A percentile compares a stretch with the other conserved stretches of the same genome.
Conservation (phyloP, 2,113 vertebrate species). For the Cariama cristata region DNA sequence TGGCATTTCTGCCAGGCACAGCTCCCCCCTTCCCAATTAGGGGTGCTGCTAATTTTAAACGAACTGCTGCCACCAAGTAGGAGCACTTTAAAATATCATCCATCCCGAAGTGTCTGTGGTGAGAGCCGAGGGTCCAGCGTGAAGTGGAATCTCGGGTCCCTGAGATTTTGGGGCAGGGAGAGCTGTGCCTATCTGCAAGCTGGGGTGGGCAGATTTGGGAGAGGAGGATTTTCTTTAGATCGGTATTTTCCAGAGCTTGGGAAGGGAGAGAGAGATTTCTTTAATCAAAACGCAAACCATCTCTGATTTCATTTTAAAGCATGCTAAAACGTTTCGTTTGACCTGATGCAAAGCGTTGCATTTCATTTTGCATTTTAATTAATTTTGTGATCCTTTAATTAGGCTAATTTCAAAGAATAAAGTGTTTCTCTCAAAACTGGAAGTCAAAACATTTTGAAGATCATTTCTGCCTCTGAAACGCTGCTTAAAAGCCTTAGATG, state of each 20-base stretch:
- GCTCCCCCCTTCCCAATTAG: not conserved
- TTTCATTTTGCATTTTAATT: conserved; percentile 44
- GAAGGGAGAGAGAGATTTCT: not conserved
- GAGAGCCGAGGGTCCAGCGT: not conserved
- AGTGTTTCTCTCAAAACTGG: conserved; percentile 4
- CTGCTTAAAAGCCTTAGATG: not conserved
- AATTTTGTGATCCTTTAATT: conserved; percentile 66
- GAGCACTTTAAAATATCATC: not conserved
- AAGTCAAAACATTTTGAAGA: conserved; percentile 39
- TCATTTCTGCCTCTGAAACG: not conserved
- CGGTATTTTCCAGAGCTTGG: not conserved
- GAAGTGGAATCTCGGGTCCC: not conserved
- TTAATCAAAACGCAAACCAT: conserved; percentile 13
- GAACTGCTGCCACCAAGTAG: not conserved
- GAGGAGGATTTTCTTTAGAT: not conserved
- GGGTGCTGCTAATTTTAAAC: conserved; percentile 31
- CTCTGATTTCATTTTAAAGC: conserved; percentile 42
- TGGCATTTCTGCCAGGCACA: conserved; percentile 25
- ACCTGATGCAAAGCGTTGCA: not conserved
- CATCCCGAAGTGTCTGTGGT: not conserved
- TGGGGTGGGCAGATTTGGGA: not conserved
- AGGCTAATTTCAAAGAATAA: conserved; percentile 40
- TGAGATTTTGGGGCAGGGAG: not conserved
- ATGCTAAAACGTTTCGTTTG: not conserved
- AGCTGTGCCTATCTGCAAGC: not conserved